Base-by-base conservation (phyloP, 2,888 invertebrate genomes). In the Gastracanthus pulcherrimus region DNA sequence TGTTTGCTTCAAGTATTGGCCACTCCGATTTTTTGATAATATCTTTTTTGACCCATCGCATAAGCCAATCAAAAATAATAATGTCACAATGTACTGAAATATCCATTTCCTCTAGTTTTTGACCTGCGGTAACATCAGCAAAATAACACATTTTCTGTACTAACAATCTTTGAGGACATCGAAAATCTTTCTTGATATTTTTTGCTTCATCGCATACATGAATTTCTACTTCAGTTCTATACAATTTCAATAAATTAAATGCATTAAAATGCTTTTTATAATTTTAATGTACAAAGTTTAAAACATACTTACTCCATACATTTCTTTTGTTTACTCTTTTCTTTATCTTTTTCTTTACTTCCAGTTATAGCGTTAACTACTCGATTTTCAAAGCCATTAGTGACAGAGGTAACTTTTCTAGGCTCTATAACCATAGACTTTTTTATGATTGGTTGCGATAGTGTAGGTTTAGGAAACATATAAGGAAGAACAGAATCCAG, bases 51-150 rank as follows among this genome's bases (percentile, higher is more conserved):
- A 98, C 97, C 97, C 98, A 98, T 84, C 95, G 95, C 96, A 98
- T 98, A 74, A 99, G 92, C 98, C 98, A 98, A 87, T 98, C 98
- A 91, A 99, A 99, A 83, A 98, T 98, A 90, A 96, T 94, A 79
- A 99, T 96, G 92, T 99, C 98, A 90, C 98, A 99, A 90, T 98
- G 98, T 0, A 99, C 98, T 0, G 98, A 98, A 85, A 99, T 98
- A 88, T 98, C 98, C 95, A 98, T 97, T 88, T 98, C 98, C 88
- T 96, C 96, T 7, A 97, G 91, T 79, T 95, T 94, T 89, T 97
- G 97, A 0, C 94, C 97, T 19, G 95, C 95, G 0, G 97, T 97
- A 3, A 97, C 96, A 88, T 97, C 96, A 11, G 97, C 97, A 92
- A 98, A 99, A 89, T 98, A 99, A 13, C 97, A 97, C 98, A 98